Conservation (phyloP, 2,113 vertebrate species). For the Sciurus niger region DNA sequence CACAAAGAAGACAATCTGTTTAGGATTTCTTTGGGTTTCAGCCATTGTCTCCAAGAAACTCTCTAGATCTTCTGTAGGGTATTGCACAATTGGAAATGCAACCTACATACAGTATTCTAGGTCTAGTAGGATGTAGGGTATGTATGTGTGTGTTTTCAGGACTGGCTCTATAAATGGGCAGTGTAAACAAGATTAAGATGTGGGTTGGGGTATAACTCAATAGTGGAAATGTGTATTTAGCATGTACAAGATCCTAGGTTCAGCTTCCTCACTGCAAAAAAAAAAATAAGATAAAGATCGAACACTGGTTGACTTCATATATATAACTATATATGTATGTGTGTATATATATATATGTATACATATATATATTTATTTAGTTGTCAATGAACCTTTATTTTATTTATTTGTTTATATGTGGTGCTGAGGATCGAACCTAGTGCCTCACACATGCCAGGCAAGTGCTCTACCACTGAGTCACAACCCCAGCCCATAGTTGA, state of each 20-base stretch:
- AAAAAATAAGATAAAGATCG: slow-evolving; percentile 30
- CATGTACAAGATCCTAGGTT: background rate
- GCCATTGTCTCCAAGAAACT: background rate
- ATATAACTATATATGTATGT: too few relatives aligned
- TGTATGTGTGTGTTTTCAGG: background rate
- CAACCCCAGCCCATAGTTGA: background rate
- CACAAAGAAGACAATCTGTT: slow-evolving; percentile 13
- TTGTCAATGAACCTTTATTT: background rate
- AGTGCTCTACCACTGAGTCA: too few relatives aligned
- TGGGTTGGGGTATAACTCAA: background rate
- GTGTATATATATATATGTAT: too few relatives aligned
- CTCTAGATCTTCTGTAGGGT: slow-evolving; percentile 7
- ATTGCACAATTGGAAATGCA: background rate
- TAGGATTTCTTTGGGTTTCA: background rate
- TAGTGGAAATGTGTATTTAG: background rate
- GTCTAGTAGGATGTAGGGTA: background rate
- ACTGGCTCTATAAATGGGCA: background rate
- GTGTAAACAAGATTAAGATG: background rate
- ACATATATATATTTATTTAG: too few relatives aligned
- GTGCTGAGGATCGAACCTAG: too few relatives aligned
- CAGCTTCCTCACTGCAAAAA: background rate
- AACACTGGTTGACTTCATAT: background rate
- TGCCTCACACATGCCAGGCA: too few relatives aligned
- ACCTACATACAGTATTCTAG: slow-evolving; percentile 28
- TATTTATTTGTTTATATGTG: too few relatives aligned